Base-by-base conservation (phyloP, 2,113 vertebrate genomes). In the Amblyornis subalaris region DNA sequence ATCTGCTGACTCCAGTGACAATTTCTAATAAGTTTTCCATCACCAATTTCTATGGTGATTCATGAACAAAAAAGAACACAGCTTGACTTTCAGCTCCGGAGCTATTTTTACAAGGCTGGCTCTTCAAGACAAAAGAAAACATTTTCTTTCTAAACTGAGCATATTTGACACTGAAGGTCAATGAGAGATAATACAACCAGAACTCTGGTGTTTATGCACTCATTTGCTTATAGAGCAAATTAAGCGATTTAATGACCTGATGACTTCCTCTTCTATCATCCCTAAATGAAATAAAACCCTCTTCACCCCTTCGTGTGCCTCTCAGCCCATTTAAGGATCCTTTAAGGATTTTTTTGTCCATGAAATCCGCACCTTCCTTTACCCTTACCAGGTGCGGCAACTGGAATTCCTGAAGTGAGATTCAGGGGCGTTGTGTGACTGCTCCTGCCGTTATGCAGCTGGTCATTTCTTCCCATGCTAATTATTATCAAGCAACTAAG, bases 21-120 rank as follows among this genome's bases (percentile, higher is more conserved):
- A 80, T 93, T 85, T 62, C 91, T 93, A 35, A 85, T 94, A 93
- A 83, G 67, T 91, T 96, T 89, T 50, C 92, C 88, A 90, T 72
- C 82, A 89, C 74, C 85, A 61, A 89, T 94, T 96, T 90, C 88
- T 95, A 33, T 71, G 88, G 89, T 79, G 95, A 85, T 95, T 60
- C 64, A 38, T 40, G 85, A 91, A 50, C 42, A 80, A 44, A 91
- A 94, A 95, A 54, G 79, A 95, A 25, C 44, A 61, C 53, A 40
- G 54, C 65, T 83, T 94, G 89, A 79, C 89, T 94, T 93, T 85
- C 77, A 87, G 50, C 85, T 87, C 75, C 4, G 3, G 55, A 89
- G 88, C 85, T 95, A 66, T 94, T 97, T 95, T 88, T 94, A 73
- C 23, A 36, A 70, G 67, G 47, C 67, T 85, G 82, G 67, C 81